Percentiles rank a stretch among this genome's conserved stretches.
phyloP scores from a whole-genome alignment of 2,797 vertebrate genomes.

The Eulemur albifrons region DNA sequence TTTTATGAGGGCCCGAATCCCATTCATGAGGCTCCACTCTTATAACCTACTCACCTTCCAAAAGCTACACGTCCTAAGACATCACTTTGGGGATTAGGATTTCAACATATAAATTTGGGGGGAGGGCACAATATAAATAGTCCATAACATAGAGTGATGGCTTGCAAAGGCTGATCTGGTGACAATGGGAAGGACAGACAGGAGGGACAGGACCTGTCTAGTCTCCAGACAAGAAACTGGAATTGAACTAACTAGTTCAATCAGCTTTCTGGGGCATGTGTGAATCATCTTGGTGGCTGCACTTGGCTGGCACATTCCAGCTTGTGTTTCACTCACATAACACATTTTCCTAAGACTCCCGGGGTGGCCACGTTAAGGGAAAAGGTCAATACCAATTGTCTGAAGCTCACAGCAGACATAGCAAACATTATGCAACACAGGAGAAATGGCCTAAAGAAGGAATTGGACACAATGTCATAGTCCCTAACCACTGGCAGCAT shows the following conservation, averaged over 20 bases:
- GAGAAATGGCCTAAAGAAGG: neutral
- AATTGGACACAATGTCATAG: neutral
- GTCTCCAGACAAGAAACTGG: neutral
- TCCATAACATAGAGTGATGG: neutral
- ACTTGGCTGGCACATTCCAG: neutral
- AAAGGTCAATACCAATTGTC: neutral
- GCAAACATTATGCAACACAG: neutral
- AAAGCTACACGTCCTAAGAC: neutral
- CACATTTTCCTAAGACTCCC: neutral
- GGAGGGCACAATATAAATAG: neutral
- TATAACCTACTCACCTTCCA: neutral
- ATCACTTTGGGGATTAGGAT: neutral
- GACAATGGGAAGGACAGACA: neutral
- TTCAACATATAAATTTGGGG: neutral
- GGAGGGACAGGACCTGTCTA: neutral
- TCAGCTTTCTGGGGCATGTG: neutral
- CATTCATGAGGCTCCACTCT: neutral
- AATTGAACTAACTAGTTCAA: neutral
- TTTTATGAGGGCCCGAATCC: neutral
- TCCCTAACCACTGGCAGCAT: accelerated
- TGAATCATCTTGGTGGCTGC: neutral
- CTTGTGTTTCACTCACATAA: neutral
- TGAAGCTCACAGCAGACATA: neutral
- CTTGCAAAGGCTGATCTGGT: neutral
- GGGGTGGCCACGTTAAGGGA: neutral